phyloP scores from a whole-genome alignment of 1,140 invertebrate species.

The Hesperophylax magnus region DNA sequence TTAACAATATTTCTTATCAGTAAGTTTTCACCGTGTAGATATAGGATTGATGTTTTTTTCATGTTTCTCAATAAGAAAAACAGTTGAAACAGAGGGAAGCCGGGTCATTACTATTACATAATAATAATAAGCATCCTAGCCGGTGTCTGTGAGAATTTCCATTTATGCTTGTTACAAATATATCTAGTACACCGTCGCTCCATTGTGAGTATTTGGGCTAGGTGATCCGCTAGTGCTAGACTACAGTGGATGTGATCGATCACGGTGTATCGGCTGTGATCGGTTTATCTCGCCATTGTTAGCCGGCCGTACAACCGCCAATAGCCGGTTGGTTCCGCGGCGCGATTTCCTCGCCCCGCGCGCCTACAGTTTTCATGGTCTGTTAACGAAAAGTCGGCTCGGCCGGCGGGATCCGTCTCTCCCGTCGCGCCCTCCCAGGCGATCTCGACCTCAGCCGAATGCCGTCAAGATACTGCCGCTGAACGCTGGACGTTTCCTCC shows the following conservation, averaged over 20 bases:
- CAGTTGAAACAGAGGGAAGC: no score
- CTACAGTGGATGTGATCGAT: conserved; percentile 26
- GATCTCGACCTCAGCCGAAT: background rate
- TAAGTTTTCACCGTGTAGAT: no score
- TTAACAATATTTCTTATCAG: no score
- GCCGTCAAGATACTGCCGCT: background rate
- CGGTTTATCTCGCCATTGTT: conserved; percentile 38
- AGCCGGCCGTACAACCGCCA: background rate
- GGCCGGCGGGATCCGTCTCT: background rate
- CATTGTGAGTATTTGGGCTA: background rate
- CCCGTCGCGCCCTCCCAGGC: background rate
- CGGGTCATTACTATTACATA: no score
- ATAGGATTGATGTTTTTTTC: no score
- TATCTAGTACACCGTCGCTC: no score
- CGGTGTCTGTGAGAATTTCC: no score
- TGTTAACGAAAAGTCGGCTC: conserved; percentile 42
- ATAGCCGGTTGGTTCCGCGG: background rate
- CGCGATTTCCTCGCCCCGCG: conserved; percentile 22
- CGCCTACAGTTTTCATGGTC: conserved; percentile 33
- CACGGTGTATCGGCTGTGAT: conserved; percentile 8
- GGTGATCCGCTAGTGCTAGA: conserved; percentile 8
- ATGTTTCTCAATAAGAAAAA: no score
- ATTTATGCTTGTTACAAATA: no score
- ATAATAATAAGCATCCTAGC: no score
- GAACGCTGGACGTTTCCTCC: background rate